These are phyloP conservation scores for Thunnus albacares DNA, from an alignment of 2,797 vertebrate species.

Conservation along the genomic window DNA sequence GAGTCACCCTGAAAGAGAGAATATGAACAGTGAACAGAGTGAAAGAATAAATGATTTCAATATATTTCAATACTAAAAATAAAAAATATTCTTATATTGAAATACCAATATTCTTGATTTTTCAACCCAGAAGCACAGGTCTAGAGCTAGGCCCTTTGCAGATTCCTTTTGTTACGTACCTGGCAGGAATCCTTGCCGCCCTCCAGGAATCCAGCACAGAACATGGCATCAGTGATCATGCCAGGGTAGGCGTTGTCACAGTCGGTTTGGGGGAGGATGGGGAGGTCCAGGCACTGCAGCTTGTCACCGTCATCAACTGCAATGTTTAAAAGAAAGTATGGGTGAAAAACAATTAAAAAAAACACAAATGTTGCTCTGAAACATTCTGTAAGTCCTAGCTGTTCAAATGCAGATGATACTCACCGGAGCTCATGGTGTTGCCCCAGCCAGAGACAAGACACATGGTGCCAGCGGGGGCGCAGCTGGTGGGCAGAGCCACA, in stretches of 20 bases:
- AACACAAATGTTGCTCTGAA: too few relatives aligned
- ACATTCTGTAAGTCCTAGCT: too few relatives aligned
- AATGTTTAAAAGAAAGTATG: too few relatives aligned
- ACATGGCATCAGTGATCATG: conserved; percentile 73
- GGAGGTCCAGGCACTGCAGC: conserved; percentile 75
- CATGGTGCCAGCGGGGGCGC: conserved; percentile 80
- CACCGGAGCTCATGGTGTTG: conserved; percentile 83
- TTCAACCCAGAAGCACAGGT: too few relatives aligned
- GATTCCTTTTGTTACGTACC: conserved; percentile 35
- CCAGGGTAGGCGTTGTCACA: conserved; percentile 68
- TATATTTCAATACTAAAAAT: too few relatives aligned
- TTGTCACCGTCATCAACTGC: conserved; percentile 61
- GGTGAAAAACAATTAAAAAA: too few relatives aligned
- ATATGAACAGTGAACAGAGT: background rate
- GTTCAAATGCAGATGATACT: background rate
- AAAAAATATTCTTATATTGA: too few relatives aligned
- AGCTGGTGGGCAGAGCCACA: conserved; percentile 84
- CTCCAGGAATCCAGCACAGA: conserved; percentile 72
- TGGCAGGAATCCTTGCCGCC: conserved; percentile 78
- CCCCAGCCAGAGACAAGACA: conserved; percentile 90
- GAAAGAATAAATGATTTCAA: too few relatives aligned
- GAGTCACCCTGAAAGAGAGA: conserved; percentile 81
- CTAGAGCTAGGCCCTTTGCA: too few relatives aligned
- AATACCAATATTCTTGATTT: too few relatives aligned
- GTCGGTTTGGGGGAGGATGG: conserved; percentile 61